Conservation (phyloP, 2,888 invertebrate species). For the Thumatha senex region DNA sequence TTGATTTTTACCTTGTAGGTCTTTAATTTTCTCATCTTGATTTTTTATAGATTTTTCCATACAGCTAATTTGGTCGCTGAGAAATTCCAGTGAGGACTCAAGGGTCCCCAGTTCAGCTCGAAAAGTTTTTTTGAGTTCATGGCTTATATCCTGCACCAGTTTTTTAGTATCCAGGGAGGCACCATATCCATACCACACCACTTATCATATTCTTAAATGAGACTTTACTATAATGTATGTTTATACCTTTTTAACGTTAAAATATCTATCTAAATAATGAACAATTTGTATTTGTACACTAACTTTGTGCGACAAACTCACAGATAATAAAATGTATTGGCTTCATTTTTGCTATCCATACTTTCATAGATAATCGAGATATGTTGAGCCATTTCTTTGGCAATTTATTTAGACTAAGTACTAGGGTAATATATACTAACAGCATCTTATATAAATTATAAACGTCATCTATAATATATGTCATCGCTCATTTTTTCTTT, state of each 20-base stretch:
- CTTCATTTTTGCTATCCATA: neutral
- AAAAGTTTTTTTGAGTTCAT: too few species aligned
- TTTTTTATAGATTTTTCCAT: too few species aligned
- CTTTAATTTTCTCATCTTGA: too few species aligned
- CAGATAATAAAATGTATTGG: neutral
- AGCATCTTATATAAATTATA: constrained; percentile 26
- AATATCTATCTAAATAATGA: neutral
- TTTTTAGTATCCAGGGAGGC: too few species aligned
- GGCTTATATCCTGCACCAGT: too few species aligned
- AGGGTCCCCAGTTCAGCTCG: too few species aligned
- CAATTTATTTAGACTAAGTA: constrained; percentile 15
- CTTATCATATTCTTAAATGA: too few species aligned
- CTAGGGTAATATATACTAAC: constrained; percentile 20
- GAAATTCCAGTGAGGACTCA: too few species aligned
- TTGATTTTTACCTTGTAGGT: too few species aligned
- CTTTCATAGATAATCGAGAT: constrained; percentile 14
- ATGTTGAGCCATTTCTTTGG: constrained; percentile 35
- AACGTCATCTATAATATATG: constrained; percentile 44
- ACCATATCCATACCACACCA: too few species aligned
- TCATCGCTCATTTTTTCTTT: constrained; percentile 59
- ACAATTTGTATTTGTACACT: constrained; percentile 2
- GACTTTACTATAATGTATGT: neutral
- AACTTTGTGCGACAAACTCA: constrained; percentile 29
- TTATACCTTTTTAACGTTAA: constrained; percentile 13
- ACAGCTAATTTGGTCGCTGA: too few species aligned